Evolutionary conservation across 2,888 invertebrate genomes (phyloP).

Genomic region (Dendrolimus pini): DNA sequence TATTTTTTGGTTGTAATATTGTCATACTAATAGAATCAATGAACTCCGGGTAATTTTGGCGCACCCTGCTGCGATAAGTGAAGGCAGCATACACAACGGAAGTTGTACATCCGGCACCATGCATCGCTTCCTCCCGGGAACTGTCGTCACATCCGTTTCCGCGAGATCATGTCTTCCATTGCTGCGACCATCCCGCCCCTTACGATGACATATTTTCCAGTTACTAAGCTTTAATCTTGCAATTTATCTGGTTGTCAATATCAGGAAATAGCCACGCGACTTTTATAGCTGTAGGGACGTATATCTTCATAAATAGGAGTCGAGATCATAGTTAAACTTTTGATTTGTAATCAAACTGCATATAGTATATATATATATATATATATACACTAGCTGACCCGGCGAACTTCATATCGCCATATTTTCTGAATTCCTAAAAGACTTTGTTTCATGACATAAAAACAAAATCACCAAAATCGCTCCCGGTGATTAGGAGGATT

Average conservation of each 20-base stretch:
- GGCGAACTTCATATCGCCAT: no score
- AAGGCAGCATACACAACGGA: constrained; percentile 59
- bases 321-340: neutral
- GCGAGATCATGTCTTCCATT: constrained; percentile 45
- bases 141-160: constrained; percentile 68
- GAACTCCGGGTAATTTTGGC: constrained; percentile 33
- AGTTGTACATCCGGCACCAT: constrained; percentile 64
- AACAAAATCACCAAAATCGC: no score
- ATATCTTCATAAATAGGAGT: constrained; percentile 7
- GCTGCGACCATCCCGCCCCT: constrained; percentile 47
- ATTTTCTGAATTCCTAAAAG: no score
- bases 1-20: neutral
- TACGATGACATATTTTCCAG: constrained; percentile 49
- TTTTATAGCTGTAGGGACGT: constrained; percentile 27
- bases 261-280: constrained; percentile 70
- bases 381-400: no score
- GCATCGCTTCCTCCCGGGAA: constrained; percentile 58
- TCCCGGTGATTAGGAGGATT: no score
- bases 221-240: constrained; percentile 56
- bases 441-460: no score
- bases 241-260: constrained; percentile 73
- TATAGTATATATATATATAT: no score
- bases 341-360: neutral
- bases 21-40: neutral
- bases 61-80: constrained; percentile 68